phyloP scores from a whole-genome alignment of 2,113 vertebrate genomes.

The Benitochromis conjunctus region DNA sequence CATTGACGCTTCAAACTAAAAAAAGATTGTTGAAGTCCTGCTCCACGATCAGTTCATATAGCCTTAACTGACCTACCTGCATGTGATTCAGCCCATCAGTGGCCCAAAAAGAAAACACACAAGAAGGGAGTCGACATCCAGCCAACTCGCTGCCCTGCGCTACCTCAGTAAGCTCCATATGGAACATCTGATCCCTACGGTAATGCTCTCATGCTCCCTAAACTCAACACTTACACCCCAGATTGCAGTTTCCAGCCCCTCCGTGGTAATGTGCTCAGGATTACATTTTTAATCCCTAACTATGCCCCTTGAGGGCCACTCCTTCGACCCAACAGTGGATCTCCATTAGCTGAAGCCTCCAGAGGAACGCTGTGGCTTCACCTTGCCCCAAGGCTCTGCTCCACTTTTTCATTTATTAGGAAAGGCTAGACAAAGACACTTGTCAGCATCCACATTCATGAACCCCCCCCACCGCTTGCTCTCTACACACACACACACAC shows the following conservation, averaged over 20 bases:
- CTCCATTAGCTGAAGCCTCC: constrained; percentile 60
- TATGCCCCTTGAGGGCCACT: constrained; percentile 13
- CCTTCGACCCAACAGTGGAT: constrained; percentile 46
- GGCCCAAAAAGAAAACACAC: background rate
- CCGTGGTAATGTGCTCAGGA: constrained; percentile 32
- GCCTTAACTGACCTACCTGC: too few species aligned
- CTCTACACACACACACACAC: background rate
- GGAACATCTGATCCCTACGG: background rate
- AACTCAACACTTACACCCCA: background rate
- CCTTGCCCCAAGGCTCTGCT: constrained; percentile 59
- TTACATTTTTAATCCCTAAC: constrained; percentile 54
- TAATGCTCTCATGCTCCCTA: background rate
- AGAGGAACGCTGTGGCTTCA: constrained; percentile 44
- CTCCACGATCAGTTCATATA: background rate
- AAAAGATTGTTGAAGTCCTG: background rate
- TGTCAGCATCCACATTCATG: constrained; percentile 47
- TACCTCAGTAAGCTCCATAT: background rate
- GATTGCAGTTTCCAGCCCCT: constrained; percentile 10
- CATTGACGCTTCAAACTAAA: background rate
- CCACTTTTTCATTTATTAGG: constrained; percentile 49
- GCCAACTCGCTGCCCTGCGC: background rate
- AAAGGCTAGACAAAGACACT: constrained; percentile 60
- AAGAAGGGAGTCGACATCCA: background rate
- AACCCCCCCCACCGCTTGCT: background rate
- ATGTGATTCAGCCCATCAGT: background rate